phyloP scores from a whole-genome alignment of 2,888 invertebrate species.

The Brassicogethes aeneus region DNA sequence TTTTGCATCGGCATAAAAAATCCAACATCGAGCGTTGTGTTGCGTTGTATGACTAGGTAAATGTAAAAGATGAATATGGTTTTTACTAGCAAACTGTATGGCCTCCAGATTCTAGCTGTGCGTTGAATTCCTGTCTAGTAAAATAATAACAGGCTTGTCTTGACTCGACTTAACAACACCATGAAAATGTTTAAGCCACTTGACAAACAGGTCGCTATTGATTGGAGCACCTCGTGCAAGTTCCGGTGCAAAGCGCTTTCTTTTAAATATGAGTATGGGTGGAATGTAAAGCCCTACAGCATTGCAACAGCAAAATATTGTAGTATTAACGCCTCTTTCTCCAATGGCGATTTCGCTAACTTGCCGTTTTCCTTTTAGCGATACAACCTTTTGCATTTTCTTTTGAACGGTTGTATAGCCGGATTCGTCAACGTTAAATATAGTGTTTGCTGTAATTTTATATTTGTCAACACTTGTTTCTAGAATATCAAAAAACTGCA shows the following conservation, averaged over 20 bases:
- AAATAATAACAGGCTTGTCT: too few species aligned
- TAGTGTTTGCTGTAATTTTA: slow-evolving; percentile 9
- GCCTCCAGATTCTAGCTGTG: slow-evolving; percentile 22
- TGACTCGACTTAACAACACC: slow-evolving; percentile 18
- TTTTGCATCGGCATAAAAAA: slow-evolving; percentile 4
- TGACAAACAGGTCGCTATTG: slow-evolving; percentile 18
- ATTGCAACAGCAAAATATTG: slow-evolving; percentile 16
- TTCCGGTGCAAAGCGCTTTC: slow-evolving; percentile 12
- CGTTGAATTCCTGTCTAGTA: slow-evolving; percentile 24
- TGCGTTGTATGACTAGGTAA: slow-evolving; percentile 8
- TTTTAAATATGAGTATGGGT: slow-evolving; percentile 21
- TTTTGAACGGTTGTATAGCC: slow-evolving; percentile 15
- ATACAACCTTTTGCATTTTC: slow-evolving; percentile 14
- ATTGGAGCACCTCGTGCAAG: slow-evolving; percentile 17
- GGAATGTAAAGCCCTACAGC: slow-evolving; percentile 18
- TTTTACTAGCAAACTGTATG: slow-evolving; percentile 3
- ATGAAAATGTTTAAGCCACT: slow-evolving; percentile 29
- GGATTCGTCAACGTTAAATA: slow-evolving; percentile 16
- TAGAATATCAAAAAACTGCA: slow-evolving; percentile 15
- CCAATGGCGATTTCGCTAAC: slow-evolving; percentile 16
- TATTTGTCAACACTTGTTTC: slow-evolving; percentile 10
- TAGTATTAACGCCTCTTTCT: slow-evolving; percentile 18
- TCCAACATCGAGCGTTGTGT: slow-evolving; percentile 4
- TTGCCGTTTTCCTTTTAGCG: too few species aligned
- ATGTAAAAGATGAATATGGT: slow-evolving; percentile 6